Evolutionary conservation across 2,797 vertebrate species (phyloP).

Genomic region (Monodelphis domestica): DNA sequence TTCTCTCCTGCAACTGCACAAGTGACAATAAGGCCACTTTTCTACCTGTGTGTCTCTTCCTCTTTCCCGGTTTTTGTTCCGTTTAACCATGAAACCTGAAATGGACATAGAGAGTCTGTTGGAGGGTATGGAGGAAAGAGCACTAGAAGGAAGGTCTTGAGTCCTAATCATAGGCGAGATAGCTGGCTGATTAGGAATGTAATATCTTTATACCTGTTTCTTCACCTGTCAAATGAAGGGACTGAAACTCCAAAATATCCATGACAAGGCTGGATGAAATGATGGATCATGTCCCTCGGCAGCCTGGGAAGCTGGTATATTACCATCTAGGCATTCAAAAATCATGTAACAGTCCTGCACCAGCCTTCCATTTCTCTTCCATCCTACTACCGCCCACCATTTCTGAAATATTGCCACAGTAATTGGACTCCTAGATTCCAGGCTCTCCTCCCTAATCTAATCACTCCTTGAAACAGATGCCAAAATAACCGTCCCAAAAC

Average conservation of each 20-base stretch:
- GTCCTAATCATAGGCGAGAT: not conserved
- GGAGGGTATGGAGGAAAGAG: slow-evolving; percentile 10
- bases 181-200: not conserved
- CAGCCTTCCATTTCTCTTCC: not conserved
- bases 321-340: slow-evolving; percentile 67
- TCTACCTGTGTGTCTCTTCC: slow-evolving; percentile 40
- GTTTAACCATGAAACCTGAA: slow-evolving; percentile 56
- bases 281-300: slow-evolving; percentile 68
- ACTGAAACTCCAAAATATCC: not conserved
- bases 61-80: slow-evolving; percentile 44
- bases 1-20: slow-evolving; percentile 37
- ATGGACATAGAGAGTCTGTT: slow-evolving; percentile 16
- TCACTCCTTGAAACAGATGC: too few relatives aligned
- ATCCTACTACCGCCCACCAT: not conserved
- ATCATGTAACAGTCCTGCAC: slow-evolving; percentile 40
- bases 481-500: not conserved
- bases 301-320: slow-evolving; percentile 57
- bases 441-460: not conserved
- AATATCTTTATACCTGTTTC: slow-evolving; percentile 53
- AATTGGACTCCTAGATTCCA: not conserved
- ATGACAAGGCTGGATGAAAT: slow-evolving; percentile 40
- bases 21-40: slow-evolving; percentile 38
- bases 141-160: not conserved
- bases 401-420: not conserved
- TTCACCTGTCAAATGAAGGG: slow-evolving; percentile 50